phyloP scores from a whole-genome alignment of 2,113 vertebrate species.

The Callaeas wilsoni region DNA sequence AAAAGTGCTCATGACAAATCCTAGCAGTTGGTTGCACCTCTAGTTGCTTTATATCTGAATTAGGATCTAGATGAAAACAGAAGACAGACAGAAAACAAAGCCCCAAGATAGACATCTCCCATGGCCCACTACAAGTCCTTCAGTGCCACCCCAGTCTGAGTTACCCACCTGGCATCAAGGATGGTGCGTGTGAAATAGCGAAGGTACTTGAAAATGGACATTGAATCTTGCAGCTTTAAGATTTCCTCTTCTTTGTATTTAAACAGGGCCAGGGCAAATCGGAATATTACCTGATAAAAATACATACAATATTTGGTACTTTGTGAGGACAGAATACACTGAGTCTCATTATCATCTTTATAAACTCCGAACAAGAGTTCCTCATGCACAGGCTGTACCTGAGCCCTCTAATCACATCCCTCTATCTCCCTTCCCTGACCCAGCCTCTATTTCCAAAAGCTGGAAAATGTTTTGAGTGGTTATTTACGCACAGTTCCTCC shows the following conservation, averaged over 20 bases:
- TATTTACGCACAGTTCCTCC: not conserved
- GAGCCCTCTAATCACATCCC: not conserved
- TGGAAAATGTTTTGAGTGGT: not conserved
- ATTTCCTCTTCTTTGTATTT: constrained; percentile 97
- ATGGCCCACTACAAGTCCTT: not conserved
- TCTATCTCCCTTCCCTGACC: not conserved
- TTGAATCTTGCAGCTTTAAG: constrained; percentile 87
- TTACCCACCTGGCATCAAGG: constrained; percentile 86
- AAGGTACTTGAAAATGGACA: constrained; percentile 94
- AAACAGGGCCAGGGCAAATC: constrained; percentile 91
- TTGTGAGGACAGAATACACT: not conserved
- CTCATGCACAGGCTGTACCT: not conserved
- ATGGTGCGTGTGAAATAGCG: constrained; percentile 89
- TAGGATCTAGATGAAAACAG: not conserved
- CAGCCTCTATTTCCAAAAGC: not conserved
- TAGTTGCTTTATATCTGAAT: not conserved
- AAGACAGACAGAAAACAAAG: too few species aligned
- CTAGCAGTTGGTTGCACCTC: not conserved
- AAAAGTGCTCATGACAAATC: not conserved
- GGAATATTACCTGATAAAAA: constrained; percentile 87
- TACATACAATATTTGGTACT: not conserved
- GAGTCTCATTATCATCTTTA: not conserved
- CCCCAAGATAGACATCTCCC: not conserved
- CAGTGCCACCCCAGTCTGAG: not conserved
- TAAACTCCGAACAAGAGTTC: not conserved